Percentiles rank a stretch among this genome's conserved stretches.
Conservation (phyloP, 1,140 invertebrate genomes). For the Cherax destructor region DNA sequence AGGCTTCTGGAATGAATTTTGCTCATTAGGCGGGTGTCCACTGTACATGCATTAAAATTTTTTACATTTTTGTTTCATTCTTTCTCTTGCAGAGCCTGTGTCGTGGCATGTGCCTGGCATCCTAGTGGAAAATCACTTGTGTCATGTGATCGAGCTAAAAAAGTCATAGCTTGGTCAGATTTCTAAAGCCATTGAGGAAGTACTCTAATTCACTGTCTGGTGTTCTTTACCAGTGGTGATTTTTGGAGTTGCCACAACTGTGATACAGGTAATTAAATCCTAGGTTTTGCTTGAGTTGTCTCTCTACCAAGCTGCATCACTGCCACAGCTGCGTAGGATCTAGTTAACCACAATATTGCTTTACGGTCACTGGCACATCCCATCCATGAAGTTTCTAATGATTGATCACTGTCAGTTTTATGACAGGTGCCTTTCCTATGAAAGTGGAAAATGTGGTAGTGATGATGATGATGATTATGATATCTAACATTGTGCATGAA, state of each 20-base stretch:
- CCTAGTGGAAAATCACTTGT: conserved; percentile 88
- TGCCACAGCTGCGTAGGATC: conserved; percentile 5
- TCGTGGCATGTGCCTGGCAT: conserved; percentile 94
- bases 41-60: too few species aligned
- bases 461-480: too few species aligned
- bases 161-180: conserved; percentile 86
- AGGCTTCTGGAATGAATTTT: too few species aligned
- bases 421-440: background rate
- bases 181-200: conserved; percentile 47
- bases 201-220: background rate
- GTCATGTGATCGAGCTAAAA: conserved; percentile 91
- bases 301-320: conserved; percentile 15
- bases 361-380: background rate
- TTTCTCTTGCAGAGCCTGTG: conserved; percentile 83
- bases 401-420: conserved; percentile 3
- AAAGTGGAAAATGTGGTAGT: too few species aligned
- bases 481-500: too few species aligned
- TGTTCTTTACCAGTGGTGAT: background rate
- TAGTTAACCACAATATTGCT: background rate
- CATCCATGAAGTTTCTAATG: background rate
- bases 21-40: too few species aligned
- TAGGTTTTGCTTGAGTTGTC: conserved; percentile 6
- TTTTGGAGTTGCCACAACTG: conserved; percentile 10
- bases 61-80: background rate
- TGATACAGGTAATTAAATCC: conserved; percentile 36